Evolutionary conservation across 2,888 invertebrate genomes (phyloP).

Genomic region (Eilema griseolum): DNA sequence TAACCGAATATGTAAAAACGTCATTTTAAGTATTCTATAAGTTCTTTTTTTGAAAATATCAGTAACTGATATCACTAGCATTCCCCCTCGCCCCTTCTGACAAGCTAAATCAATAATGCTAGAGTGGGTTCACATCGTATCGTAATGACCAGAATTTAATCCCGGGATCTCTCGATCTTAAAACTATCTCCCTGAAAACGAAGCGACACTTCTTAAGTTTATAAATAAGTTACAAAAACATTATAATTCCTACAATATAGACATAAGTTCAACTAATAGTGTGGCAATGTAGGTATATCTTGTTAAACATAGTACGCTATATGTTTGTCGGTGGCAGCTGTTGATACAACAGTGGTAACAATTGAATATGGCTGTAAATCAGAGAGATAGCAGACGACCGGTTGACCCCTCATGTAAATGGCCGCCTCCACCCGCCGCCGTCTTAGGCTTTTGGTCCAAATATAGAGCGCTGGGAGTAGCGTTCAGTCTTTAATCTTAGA

Average conservation of each 20-base stretch:
- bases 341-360: conserved; percentile 81
- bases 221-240: conserved; percentile 14
- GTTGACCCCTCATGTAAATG: conserved; percentile 82
- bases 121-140: too few species aligned
- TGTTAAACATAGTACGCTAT: conserved; percentile 56
- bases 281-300: conserved; percentile 27
- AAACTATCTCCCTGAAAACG: too few species aligned
- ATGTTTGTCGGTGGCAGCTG: conserved; percentile 78
- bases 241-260: conserved; percentile 21
- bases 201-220: neutral
- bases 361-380: conserved; percentile 85
- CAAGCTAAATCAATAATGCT: too few species aligned
- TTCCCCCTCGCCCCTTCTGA: too few species aligned
- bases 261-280: conserved; percentile 37
- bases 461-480: conserved; percentile 53
- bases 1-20: conserved; percentile 21
- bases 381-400: conserved; percentile 72
- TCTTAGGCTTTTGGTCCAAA: conserved; percentile 63
- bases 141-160: too few species aligned
- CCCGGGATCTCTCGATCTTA: too few species aligned
- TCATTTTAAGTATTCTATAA: conserved; percentile 10
- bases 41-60: neutral
- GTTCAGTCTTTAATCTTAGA: conserved; percentile 18
- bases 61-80: too few species aligned
- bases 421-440: conserved; percentile 65